phyloP scores from a whole-genome alignment of 2,113 vertebrate species.

The Eurypyga helias region DNA sequence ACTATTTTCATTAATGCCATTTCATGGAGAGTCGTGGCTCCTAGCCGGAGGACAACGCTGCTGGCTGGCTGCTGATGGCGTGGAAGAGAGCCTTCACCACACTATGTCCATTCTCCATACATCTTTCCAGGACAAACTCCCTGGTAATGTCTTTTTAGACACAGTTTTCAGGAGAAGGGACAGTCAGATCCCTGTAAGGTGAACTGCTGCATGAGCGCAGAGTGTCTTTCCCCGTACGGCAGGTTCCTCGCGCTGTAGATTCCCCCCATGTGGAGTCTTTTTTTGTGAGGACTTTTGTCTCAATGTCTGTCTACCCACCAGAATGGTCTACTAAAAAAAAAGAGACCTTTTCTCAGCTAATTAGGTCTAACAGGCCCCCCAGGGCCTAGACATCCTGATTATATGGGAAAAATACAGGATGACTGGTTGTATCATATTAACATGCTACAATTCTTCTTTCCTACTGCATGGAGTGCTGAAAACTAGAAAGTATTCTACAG shows the following conservation, averaged over 20 bases:
- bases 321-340: neutral
- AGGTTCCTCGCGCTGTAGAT: neutral
- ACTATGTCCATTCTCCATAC: neutral
- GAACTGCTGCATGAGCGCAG: neutral
- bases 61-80: rapidly evolving
- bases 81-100: neutral
- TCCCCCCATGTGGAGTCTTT: rapidly evolving
- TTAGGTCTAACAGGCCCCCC: neutral
- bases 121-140: neutral
- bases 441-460: neutral
- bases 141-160: neutral
- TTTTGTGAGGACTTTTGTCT: neutral
- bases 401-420: neutral
- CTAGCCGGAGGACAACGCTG: neutral
- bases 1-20: neutral
- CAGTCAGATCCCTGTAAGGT: neutral
- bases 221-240: rapidly evolving
- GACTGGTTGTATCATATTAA: neutral
- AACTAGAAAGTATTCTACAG: neutral
- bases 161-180: neutral
- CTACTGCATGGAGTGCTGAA: neutral
- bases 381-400: neutral
- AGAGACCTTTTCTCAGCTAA: neutral
- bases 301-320: neutral
- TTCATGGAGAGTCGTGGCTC: neutral